Conservation (phyloP, 2,888 invertebrate genomes). For the Malacosoma neustria region DNA sequence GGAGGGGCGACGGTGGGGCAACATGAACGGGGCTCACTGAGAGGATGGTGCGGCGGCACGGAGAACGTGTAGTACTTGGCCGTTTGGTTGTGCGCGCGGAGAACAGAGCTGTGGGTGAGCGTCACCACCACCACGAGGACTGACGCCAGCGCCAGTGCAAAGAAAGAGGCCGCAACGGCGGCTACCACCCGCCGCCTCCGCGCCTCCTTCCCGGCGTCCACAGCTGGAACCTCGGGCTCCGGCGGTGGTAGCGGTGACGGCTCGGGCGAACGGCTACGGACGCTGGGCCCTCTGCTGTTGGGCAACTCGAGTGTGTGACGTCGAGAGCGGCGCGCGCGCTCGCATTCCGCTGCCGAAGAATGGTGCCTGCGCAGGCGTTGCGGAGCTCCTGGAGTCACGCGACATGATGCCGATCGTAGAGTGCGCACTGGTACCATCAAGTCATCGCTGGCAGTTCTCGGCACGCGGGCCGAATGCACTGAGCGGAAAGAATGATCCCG, state of each 20-base stretch:
- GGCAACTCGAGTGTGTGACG: conserved; percentile 62
- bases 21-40: conserved; percentile 76
- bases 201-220: conserved; percentile 77
- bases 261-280: conserved; percentile 61
- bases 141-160: conserved; percentile 82
- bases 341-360: conserved; percentile 66
- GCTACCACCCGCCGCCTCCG: conserved; percentile 81
- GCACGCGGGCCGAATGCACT: conserved; percentile 64
- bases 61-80: conserved; percentile 80
- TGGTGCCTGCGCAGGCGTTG: conserved; percentile 66
- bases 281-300: conserved; percentile 59
- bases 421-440: conserved; percentile 66
- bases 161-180: conserved; percentile 81
- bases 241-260: conserved; percentile 43
- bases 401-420: conserved; percentile 63
- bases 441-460: conserved; percentile 63
- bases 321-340: conserved; percentile 60
- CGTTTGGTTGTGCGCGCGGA: conserved; percentile 77
- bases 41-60: conserved; percentile 75
- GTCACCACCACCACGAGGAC: conserved; percentile 86
- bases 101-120: conserved; percentile 81
- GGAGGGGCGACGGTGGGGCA: conserved; percentile 75
- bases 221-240: conserved; percentile 59
- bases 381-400: conserved; percentile 59
- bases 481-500: conserved; percentile 65